Evolutionary conservation across 2,113 vertebrate species (phyloP).

Genomic region (Mixornis gularis): DNA sequence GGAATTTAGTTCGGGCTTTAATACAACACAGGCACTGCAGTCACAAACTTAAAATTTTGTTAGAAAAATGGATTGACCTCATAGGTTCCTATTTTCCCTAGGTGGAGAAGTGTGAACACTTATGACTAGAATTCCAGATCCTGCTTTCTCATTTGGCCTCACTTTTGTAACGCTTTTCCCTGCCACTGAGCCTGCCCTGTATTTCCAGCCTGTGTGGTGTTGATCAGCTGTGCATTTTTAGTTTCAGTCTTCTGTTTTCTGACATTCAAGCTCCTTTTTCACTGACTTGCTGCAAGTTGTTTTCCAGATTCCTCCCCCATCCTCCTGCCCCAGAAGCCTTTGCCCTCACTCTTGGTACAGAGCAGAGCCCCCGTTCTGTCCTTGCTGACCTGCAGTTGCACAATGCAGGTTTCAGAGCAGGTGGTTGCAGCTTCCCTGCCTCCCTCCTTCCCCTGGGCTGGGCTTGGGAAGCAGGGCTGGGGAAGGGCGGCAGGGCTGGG

Average conservation of each 20-base stretch:
- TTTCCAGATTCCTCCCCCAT: neutral
- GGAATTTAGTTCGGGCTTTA: neutral
- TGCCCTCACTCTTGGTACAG: neutral
- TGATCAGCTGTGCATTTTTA: neutral
- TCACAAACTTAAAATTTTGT: neutral
- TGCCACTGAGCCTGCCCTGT: neutral
- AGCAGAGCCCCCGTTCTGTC: neutral
- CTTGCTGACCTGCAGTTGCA: slow-evolving; percentile 9
- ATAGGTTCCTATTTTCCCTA: neutral
- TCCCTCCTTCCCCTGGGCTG: neutral
- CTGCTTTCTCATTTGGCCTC: neutral
- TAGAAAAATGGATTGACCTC: neutral
- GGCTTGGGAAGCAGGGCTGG: neutral
- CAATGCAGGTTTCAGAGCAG: neutral
- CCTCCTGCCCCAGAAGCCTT: neutral
- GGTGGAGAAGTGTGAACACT: neutral
- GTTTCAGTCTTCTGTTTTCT: neutral
- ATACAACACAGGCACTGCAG: neutral
- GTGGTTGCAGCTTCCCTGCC: neutral
- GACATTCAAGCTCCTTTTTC: neutral
- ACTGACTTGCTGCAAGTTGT: neutral
- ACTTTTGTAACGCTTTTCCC: neutral
- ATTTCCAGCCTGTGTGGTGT: neutral
- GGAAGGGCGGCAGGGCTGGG: neutral
- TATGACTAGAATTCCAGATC: neutral